Conservation (phyloP, 1,140 invertebrate species). For the Drosophila bocki region DNA sequence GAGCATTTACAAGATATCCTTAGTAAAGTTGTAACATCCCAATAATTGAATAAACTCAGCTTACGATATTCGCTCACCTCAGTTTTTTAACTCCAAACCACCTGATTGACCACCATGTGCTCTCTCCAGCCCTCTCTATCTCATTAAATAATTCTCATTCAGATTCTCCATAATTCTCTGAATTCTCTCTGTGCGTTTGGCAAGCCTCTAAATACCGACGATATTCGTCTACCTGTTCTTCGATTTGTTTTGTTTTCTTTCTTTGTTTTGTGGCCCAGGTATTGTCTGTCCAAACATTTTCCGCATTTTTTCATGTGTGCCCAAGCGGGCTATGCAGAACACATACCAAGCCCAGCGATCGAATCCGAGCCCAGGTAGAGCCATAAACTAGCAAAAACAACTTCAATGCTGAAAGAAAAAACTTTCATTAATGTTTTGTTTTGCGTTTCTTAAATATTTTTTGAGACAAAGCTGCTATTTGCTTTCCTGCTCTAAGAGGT, state of each 20-base stretch:
- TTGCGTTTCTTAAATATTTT: conserved; percentile 69
- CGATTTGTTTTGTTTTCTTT: conserved; percentile 63
- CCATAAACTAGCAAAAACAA: conserved; percentile 36
- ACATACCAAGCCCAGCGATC: conserved; percentile 40
- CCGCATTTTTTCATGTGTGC: conserved; percentile 73
- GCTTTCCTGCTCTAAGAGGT: conserved; percentile 12
- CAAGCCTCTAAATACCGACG: conserved; percentile 35
- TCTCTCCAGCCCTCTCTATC: neutral
- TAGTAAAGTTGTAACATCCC: too few species aligned
- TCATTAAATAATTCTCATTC: conserved; percentile 1
- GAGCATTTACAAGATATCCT: too few species aligned
- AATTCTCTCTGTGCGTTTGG: conserved; percentile 11
- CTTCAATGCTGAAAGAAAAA: conserved; percentile 23
- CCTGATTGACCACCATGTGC: conserved; percentile 35
- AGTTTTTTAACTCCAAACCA: conserved; percentile 17
- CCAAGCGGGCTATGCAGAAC: conserved; percentile 56
- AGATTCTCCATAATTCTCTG: conserved; percentile 17
- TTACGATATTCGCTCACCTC: conserved; percentile 53
- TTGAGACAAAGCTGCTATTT: conserved; percentile 57
- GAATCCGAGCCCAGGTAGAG: conserved; percentile 41
- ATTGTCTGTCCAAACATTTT: conserved; percentile 77
- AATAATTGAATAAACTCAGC: neutral
- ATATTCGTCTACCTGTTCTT: conserved; percentile 72
- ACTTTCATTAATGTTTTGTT: conserved; percentile 73
- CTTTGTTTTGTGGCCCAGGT: conserved; percentile 37